Conservation (phyloP, 64 coral and sea anemone genomes). For the Actinia tenebrosa region DNA sequence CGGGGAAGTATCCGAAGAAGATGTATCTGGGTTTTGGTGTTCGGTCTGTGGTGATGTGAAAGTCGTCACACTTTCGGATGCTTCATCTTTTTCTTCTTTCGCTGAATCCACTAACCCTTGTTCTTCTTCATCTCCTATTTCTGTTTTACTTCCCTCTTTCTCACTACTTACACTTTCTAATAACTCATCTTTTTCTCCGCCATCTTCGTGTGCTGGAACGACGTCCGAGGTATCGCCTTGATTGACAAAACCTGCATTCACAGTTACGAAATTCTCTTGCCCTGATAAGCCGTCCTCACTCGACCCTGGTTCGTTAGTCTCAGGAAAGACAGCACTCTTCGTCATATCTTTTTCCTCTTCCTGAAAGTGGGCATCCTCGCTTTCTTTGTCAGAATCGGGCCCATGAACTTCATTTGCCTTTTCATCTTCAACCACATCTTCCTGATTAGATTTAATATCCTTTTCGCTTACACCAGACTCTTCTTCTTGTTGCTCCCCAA, state of each 20-base stretch:
- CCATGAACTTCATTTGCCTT: not conserved
- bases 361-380: not conserved
- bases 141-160: not conserved
- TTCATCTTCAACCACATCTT: not conserved
- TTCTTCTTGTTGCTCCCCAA: not conserved
- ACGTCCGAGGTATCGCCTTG: not conserved
- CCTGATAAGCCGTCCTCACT: not conserved
- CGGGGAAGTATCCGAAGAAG: not conserved
- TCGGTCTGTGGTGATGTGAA: not conserved
- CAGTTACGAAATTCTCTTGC: not conserved
- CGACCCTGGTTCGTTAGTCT: not conserved
- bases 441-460: not conserved
- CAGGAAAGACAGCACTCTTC: not conserved
- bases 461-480: too few relatives aligned
- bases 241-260: not conserved
- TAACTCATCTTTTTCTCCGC: not conserved
- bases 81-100: not conserved
- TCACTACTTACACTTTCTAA: not conserved
- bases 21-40: not conserved
- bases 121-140: not conserved
- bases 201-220: not conserved
- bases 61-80: not conserved
- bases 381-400: not conserved
- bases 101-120: not conserved
- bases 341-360: not conserved